Conservation (phyloP, 2,888 invertebrate species). For the Holacanthella duospinosa region DNA sequence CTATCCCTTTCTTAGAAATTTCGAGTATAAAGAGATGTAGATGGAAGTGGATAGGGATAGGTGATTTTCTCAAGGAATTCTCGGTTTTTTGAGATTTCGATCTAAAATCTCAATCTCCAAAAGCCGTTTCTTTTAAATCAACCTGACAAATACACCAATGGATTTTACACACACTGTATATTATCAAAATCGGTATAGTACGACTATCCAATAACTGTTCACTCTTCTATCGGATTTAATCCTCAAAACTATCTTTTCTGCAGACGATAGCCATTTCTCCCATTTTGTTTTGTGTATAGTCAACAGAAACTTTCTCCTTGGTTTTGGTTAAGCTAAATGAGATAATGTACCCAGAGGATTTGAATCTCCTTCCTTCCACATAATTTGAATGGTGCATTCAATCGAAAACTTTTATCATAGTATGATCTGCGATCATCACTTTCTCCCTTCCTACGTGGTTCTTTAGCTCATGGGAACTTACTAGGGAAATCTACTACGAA, state of each 20-base stretch:
- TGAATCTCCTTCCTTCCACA: background rate
- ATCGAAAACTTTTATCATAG: background rate
- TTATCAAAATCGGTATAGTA: too few species aligned
- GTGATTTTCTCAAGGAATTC: background rate
- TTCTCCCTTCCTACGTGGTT: too few species aligned
- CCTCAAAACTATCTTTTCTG: too few species aligned
- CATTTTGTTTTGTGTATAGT: background rate
- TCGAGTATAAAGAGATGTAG: background rate
- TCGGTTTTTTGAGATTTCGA: background rate
- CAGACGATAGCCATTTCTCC: background rate
- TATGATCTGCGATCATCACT: too few species aligned
- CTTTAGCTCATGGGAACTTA: too few species aligned
- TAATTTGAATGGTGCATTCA: background rate
- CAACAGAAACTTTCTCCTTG: background rate
- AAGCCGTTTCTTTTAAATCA: background rate
- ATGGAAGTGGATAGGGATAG: too few species aligned
- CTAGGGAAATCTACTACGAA: too few species aligned
- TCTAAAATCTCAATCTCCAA: too few species aligned
- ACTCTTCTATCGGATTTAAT: too few species aligned
- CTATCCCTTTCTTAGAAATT: too few species aligned
- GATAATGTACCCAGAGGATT: background rate
- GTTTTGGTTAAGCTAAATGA: background rate
- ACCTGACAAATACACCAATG: background rate
- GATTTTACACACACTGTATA: too few species aligned
- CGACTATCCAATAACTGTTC: too few species aligned